phyloP scores from a whole-genome alignment of 2,888 invertebrate species.

The Ferrisia virgata region DNA sequence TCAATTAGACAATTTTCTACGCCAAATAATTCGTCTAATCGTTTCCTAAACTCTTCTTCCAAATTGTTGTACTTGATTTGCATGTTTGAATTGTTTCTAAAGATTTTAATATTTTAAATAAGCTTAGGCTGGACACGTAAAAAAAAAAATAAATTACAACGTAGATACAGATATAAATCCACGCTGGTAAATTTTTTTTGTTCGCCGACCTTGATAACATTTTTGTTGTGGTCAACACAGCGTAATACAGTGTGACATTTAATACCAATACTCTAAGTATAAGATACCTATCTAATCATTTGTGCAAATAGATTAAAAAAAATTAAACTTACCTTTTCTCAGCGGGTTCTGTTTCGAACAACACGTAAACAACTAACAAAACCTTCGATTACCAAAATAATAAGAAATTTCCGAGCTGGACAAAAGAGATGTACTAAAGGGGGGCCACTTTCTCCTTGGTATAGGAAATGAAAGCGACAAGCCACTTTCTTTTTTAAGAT shows the following conservation, averaged over 20 bases:
- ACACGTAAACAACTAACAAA: constrained; percentile 9
- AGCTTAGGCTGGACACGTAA: too few species aligned
- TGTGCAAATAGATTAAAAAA: background rate
- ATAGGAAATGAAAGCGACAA: constrained; percentile 15
- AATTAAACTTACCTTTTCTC: background rate
- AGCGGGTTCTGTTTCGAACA: background rate
- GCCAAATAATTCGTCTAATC: constrained; percentile 67
- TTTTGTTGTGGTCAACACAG: background rate
- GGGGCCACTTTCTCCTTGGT: background rate
- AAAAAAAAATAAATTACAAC: background rate
- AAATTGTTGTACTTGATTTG: constrained; percentile 61
- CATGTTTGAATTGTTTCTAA: constrained; percentile 33
- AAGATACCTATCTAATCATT: background rate
- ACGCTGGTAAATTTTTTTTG: background rate
- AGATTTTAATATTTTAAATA: too few species aligned
- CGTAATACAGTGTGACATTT: background rate
- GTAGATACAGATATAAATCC: background rate
- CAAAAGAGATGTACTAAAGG: background rate
- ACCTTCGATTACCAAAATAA: constrained; percentile 9
- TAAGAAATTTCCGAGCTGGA: background rate
- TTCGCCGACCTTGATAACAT: background rate
- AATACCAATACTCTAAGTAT: background rate
- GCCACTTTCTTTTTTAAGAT: constrained; percentile 16
- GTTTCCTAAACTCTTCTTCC: constrained; percentile 60
- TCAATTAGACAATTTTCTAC: constrained; percentile 68